Conservation (phyloP, 2,888 invertebrate genomes). For the Limnephilus rhombicus region DNA sequence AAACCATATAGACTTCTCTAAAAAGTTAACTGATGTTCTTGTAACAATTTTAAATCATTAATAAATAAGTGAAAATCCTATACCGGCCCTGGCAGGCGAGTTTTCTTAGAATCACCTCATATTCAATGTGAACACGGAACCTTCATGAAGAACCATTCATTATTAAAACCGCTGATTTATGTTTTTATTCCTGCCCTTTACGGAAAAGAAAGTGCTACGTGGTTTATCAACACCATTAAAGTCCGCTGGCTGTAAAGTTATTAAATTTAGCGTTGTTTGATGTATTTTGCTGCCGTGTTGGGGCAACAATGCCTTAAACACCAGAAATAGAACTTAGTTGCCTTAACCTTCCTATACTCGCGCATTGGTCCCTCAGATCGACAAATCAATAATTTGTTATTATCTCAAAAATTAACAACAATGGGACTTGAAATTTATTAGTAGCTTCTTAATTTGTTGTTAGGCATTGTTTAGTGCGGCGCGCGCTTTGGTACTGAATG, state of each 20-base stretch:
- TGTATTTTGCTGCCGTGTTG: background rate
- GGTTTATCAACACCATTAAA: background rate
- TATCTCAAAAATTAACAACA: too few relatives aligned
- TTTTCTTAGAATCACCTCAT: background rate
- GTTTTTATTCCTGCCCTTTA: background rate
- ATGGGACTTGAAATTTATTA: too few relatives aligned
- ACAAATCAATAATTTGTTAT: too few relatives aligned
- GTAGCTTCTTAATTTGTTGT: too few relatives aligned
- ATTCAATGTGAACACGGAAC: background rate
- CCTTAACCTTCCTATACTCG: too few relatives aligned
- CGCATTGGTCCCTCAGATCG: too few relatives aligned
- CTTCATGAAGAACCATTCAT: background rate
- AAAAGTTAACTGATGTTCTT: too few relatives aligned
- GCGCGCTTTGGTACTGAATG: too few relatives aligned
- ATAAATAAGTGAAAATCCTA: background rate
- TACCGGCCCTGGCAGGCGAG: background rate
- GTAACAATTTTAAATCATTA: background rate
- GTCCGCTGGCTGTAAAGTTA: background rate
- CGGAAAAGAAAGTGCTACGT: background rate
- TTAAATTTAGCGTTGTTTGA: background rate
- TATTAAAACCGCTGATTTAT: background rate
- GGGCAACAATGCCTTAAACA: background rate
- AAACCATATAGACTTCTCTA: too few relatives aligned
- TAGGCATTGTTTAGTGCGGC: too few relatives aligned
- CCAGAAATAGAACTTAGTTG: background rate